These are phyloP conservation scores for Muscina levida DNA, from an alignment of 2,888 invertebrate species.

Conservation along the genomic window DNA sequence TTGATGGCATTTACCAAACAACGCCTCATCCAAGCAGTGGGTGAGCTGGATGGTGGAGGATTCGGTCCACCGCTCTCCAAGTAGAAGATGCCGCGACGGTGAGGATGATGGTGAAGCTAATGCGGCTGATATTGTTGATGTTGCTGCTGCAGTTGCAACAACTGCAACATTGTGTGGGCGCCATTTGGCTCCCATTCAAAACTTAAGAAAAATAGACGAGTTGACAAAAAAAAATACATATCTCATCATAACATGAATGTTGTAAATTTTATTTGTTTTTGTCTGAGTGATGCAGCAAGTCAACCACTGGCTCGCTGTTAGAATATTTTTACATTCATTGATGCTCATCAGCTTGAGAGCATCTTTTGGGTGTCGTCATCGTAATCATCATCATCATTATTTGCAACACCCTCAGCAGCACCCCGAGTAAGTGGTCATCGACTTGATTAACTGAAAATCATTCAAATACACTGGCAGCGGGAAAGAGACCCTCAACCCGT, in stretches of 20 bases:
- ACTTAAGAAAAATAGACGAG: constrained; percentile 17
- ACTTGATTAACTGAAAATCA: constrained; percentile 47
- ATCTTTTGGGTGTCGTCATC: not conserved
- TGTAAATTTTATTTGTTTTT: constrained; percentile 22
- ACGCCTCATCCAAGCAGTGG: too few relatives aligned
- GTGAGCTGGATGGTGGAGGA: too few relatives aligned
- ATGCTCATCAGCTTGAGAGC: not conserved
- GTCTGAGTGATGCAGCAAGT: not conserved
- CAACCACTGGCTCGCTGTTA: not conserved
- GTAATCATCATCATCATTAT: not conserved
- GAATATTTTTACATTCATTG: constrained; percentile 28
- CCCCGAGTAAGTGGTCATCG: constrained; percentile 43
- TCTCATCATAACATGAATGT: constrained; percentile 18
- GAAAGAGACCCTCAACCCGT: too few relatives aligned
- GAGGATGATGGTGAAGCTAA: not conserved
- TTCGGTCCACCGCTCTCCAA: too few relatives aligned
- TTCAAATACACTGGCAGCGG: constrained; percentile 7
- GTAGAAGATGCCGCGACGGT: not conserved
- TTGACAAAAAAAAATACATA: not conserved
- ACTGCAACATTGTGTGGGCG: constrained; percentile 46
- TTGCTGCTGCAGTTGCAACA: not conserved
- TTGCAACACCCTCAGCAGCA: not conserved
- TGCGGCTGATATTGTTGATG: constrained; percentile 3
- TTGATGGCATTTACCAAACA: not conserved
- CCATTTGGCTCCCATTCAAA: constrained; percentile 55